A percentile compares a stretch with the other conserved stretches of the same genome.
Evolutionary conservation across 2,797 vertebrate species (phyloP).

Genomic region (Hippopotamyrus pictus): DNA sequence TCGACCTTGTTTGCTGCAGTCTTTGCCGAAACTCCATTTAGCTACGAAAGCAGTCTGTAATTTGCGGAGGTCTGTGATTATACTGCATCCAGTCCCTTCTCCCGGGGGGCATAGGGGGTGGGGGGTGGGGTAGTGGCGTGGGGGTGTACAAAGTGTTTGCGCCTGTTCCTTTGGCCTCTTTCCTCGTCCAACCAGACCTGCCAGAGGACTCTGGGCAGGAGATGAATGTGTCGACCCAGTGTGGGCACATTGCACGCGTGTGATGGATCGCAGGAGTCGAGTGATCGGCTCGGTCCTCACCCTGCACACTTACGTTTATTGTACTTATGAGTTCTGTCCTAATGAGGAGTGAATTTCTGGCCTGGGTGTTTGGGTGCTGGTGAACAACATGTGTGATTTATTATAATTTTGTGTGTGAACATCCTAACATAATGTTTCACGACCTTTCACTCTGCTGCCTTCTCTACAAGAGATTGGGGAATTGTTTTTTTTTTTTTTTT

Average conservation of each 20-base stretch:
- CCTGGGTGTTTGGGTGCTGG: background rate
- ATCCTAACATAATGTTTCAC: background rate
- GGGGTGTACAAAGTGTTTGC: constrained; percentile 30
- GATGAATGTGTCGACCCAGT: background rate
- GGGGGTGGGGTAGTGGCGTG: constrained; percentile 14
- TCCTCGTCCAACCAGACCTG: background rate
- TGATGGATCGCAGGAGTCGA: background rate
- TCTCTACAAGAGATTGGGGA: background rate
- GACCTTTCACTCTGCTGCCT: background rate
- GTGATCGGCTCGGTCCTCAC: background rate
- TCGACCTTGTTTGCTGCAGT: constrained; percentile 1
- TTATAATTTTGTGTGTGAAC: background rate
- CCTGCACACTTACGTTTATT: background rate
- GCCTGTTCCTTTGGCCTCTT: background rate
- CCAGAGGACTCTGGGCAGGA: background rate
- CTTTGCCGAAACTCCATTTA: background rate
- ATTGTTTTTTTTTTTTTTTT: background rate
- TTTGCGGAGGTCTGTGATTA: constrained; percentile 63
- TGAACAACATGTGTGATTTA: background rate
- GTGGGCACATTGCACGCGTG: background rate
- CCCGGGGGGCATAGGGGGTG: constrained; percentile 30
- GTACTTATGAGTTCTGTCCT: background rate
- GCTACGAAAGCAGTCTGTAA: constrained; percentile 54
- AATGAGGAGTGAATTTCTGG: background rate
- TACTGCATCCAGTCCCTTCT: constrained; percentile 54